Evolutionary conservation across 1,140 invertebrate genomes (phyloP).

Genomic region (Drosophila burlai): DNA sequence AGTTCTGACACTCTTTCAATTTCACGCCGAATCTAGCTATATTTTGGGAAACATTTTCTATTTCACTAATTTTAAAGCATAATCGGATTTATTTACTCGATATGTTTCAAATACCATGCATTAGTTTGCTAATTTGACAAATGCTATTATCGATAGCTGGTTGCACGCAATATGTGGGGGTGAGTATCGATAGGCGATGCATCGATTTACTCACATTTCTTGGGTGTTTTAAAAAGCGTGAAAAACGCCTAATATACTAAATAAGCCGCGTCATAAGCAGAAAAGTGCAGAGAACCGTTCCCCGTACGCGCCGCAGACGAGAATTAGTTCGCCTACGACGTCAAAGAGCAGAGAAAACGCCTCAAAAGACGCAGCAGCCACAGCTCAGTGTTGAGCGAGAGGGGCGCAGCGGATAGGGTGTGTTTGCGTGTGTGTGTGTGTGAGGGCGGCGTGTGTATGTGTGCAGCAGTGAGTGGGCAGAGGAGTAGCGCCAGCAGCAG

Average conservation of each 20-base stretch:
- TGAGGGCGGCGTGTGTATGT: slow-evolving; percentile 52
- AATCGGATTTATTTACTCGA: neutral
- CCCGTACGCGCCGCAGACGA: slow-evolving; percentile 21
- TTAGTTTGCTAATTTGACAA: neutral
- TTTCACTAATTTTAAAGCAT: neutral
- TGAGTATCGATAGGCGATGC: slow-evolving; percentile 69
- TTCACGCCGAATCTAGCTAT: neutral
- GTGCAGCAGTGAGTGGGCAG: slow-evolving; percentile 61
- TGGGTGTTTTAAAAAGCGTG: slow-evolving; percentile 76
- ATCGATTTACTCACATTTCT: slow-evolving; percentile 80
- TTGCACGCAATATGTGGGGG: slow-evolving; percentile 22
- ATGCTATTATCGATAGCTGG: neutral
- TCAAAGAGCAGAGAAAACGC: slow-evolving; percentile 25
- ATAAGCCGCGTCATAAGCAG: slow-evolving; percentile 42
- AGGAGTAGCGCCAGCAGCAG: slow-evolving; percentile 43
- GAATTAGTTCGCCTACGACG: slow-evolving; percentile 2
- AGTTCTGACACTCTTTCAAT: neutral
- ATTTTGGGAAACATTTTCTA: neutral
- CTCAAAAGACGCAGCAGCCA: slow-evolving; percentile 24
- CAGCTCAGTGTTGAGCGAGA: slow-evolving; percentile 63
- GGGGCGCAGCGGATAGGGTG: slow-evolving; percentile 52
- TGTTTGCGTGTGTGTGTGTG: slow-evolving; percentile 41
- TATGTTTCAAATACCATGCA: neutral
- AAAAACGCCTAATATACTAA: slow-evolving; percentile 72
- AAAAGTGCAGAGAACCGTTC: slow-evolving; percentile 56